A percentile compares a stretch with the other conserved stretches of the same genome.
Conservation (phyloP, 2,113 vertebrate genomes). For the Myanophis thanlyinensis region DNA sequence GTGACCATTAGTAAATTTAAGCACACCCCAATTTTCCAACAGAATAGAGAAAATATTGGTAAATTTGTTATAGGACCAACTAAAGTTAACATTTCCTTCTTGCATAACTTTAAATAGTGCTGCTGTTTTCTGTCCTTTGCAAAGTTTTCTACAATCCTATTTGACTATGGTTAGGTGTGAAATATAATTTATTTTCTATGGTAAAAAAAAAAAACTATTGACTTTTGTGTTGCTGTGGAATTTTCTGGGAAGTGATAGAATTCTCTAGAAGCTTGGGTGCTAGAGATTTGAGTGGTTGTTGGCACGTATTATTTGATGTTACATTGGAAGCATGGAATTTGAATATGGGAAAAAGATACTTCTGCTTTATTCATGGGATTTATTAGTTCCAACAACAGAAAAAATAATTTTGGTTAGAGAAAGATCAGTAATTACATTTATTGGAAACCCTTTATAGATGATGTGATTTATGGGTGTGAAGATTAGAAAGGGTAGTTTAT, state of each 20-base stretch:
- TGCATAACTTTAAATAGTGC: neutral
- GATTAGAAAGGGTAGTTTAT: neutral
- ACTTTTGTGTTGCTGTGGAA: neutral
- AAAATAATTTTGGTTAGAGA: neutral
- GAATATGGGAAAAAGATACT: neutral
- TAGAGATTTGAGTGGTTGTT: neutral
- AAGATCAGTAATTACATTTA: neutral
- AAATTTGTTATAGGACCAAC: neutral
- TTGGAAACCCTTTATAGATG: neutral
- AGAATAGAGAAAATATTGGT: neutral
- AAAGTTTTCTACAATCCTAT: neutral
- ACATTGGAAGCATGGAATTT: neutral
- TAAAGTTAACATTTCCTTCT: neutral
- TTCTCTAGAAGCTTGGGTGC: neutral
- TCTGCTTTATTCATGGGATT: neutral
- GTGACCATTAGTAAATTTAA: neutral
- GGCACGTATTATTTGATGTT: neutral
- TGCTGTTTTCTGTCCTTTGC: neutral
- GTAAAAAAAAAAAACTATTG: neutral
- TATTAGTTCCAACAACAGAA: neutral
- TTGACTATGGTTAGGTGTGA: neutral
- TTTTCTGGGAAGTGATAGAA: neutral
- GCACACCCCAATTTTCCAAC: neutral
- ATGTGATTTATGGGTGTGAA: no score
- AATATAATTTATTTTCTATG: neutral